These are phyloP conservation scores for Syrrhaptes paradoxus DNA, from an alignment of 2,113 vertebrate species.

Conservation along the genomic window DNA sequence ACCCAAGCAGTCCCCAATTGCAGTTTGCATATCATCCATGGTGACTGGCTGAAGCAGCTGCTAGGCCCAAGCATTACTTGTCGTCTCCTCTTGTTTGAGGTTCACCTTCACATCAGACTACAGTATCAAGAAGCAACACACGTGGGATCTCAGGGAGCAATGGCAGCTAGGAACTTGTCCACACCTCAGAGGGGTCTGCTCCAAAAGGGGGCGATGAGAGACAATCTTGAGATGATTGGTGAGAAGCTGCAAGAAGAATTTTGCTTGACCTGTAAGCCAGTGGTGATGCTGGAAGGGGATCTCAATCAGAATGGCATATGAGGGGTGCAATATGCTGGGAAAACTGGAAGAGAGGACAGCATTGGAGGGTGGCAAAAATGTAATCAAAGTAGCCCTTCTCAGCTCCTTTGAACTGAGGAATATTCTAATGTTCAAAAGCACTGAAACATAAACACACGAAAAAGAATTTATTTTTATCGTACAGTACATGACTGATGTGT, in stretches of 20 bases:
- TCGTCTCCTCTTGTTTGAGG: neutral
- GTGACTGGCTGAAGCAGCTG: conserved; percentile 67
- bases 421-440: neutral
- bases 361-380: neutral
- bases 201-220: neutral
- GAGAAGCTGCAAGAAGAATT: neutral
- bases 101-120: neutral
- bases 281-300: neutral
- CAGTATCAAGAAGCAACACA: neutral
- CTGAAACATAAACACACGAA: neutral
- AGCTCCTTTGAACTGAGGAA: neutral
- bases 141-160: neutral
- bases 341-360: neutral
- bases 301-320: neutral
- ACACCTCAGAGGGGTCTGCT: neutral
- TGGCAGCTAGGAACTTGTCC: neutral
- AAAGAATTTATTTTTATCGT: neutral
- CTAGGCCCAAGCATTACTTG: neutral
- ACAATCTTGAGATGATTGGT: neutral
- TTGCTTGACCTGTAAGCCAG: neutral
- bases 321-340: neutral
- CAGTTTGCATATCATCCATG: neutral
- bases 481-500: neutral
- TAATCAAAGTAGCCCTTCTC: neutral
- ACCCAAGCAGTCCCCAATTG: neutral